These are phyloP conservation scores for Tangara arthus DNA, from an alignment of 2,797 vertebrate species.

Conservation along the genomic window DNA sequence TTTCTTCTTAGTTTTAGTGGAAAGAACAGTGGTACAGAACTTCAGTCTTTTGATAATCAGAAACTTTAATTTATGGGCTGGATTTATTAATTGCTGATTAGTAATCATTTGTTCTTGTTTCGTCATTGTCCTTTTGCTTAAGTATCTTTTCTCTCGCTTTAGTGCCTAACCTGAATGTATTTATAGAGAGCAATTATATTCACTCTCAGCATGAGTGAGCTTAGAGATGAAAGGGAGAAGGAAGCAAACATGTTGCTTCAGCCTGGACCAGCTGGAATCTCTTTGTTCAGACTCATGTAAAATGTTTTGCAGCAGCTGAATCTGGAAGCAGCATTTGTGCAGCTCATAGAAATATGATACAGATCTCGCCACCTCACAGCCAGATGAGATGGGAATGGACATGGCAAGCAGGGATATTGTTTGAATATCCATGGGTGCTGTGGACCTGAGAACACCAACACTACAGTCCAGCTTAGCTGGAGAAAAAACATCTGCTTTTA, in stretches of 20 bases:
- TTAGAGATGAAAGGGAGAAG: conserved; percentile 65
- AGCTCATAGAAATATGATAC: conserved; percentile 3
- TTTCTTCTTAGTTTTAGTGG: not conserved
- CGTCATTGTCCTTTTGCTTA: conserved; percentile 58
- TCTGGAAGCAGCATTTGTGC: conserved; percentile 31
- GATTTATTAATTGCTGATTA: conserved; percentile 54
- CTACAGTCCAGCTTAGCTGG: not conserved
- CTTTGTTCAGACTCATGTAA: conserved; percentile 61
- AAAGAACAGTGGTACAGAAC: not conserved
- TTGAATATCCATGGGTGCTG: not conserved
- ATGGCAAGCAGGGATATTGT: not conserved
- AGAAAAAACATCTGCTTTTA: not conserved
- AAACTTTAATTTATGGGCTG: conserved; percentile 9
- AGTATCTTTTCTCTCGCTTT: conserved; percentile 61
- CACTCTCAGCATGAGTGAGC: conserved; percentile 64
- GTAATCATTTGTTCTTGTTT: conserved; percentile 53
- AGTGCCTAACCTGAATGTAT: conserved; percentile 69
- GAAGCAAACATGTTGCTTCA: conserved; percentile 68
- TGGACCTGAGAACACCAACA: not conserved
- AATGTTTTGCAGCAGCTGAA: conserved; percentile 59
- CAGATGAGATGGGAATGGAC: conserved; percentile 15
- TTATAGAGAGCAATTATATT: conserved; percentile 65
- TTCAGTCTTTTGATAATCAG: not conserved
- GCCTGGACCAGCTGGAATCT: conserved; percentile 65
- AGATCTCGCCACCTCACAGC: conserved; percentile 10